These are phyloP conservation scores for Drosophila orena DNA, from an alignment of 1,140 invertebrate genomes.

Conservation along the genomic window DNA sequence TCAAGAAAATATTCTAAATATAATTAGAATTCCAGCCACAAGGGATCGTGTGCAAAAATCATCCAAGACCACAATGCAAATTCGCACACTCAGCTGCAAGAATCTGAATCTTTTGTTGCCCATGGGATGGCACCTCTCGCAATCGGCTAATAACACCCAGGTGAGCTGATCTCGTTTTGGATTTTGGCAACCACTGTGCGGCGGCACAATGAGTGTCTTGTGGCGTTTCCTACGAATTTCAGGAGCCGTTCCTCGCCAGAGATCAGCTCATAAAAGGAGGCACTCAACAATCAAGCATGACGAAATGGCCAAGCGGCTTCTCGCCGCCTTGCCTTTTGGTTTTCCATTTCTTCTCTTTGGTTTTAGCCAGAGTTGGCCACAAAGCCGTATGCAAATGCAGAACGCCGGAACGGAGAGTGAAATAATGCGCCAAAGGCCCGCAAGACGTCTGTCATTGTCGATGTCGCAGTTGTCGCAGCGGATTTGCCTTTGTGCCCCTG, in stretches of 20 bases:
- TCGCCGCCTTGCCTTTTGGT: conserved; percentile 14
- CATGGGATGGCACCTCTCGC: conserved; percentile 22
- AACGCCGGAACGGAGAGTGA: conserved; percentile 58
- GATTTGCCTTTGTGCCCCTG: conserved; percentile 66
- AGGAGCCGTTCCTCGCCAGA: conserved; percentile 27
- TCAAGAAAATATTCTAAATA: too few relatives aligned
- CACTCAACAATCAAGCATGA: conserved; percentile 75
- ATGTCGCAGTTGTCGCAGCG: conserved; percentile 69
- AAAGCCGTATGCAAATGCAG: conserved; percentile 61
- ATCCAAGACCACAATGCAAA: background rate
- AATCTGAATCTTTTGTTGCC: conserved; percentile 28
- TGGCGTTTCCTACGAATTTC: conserved; percentile 69
- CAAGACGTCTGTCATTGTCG: conserved; percentile 64
- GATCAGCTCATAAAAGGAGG: conserved; percentile 75
- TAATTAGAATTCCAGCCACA: background rate
- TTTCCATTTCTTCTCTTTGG: background rate
- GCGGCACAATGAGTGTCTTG: conserved; percentile 24
- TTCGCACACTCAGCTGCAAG: conserved; percentile 13
- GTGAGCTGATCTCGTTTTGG: conserved; percentile 15
- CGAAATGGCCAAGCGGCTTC: conserved; percentile 78
- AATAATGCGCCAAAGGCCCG: conserved; percentile 65
- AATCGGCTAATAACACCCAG: conserved; percentile 46
- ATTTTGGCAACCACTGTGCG: conserved; percentile 56
- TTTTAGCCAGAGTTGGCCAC: conserved; percentile 20
- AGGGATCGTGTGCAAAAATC: background rate